Base-by-base conservation (phyloP, 2,113 vertebrate species). In the Podilymbus podiceps region DNA sequence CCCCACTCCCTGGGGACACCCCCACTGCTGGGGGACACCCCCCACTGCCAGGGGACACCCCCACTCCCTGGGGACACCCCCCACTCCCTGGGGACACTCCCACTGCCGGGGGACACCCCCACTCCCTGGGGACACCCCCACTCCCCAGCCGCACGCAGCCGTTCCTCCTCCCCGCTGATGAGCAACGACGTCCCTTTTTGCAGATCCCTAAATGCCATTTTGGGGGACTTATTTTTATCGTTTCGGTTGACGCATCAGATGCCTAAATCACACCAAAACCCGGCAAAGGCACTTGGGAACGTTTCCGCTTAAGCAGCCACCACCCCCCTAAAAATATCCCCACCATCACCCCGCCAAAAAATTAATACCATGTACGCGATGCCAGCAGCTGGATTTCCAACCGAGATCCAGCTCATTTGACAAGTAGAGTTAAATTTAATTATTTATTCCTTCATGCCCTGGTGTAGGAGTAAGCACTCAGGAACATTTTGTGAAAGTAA, bases 111-210 rank as follows among this genome's bases (percentile, higher is more conserved):
- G n/a, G n/a, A n/a, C n/a, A 38, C 6, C 38, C 50, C 27, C 64
- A 33, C 28, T 52, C 38, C 23, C 23, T 18, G 67, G 33, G 52
- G 67, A 15, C 74, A 15, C 55, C 33, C 49, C 55, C 6, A 24
- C 8, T 1, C 23, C 12, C 11, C 3, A 16, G 22, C 40, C 5
- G 1, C 12, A 3, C 52, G 30, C 7, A 1, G 10, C 52, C 66
- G 1, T 27, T 62, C 47, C 71, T 69, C 55, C 1, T 27, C 52
- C 40, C 38, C 21, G 4, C 62, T 5, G 8, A 13, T 0, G 52
- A 79, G 27, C 23, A 23, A 6, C 8, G 5, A 0, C 56, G 6
- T 67, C 33, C 42, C 62, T 53, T 53, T 76, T 35, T 20, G 14
- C 76, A 24, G 53, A 87, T 27, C 53, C 69, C 81, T 5, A 27